Base-by-base conservation (phyloP, 2,888 invertebrate species). In the Patella ulyssiponensis region DNA sequence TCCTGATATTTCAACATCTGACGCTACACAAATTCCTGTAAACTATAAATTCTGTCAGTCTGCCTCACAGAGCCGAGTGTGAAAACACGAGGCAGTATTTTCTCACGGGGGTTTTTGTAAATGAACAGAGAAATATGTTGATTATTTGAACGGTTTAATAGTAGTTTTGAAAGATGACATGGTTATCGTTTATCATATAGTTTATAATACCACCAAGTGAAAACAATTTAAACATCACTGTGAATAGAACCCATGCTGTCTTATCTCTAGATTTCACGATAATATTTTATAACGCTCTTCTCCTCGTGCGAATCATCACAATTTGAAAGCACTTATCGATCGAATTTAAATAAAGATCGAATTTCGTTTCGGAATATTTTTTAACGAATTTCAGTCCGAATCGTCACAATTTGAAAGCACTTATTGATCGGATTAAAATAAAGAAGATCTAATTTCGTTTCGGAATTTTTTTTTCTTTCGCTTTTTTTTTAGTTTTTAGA, bases 1-100 rank as follows among this genome's bases (percentile, higher is more conserved):
- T 64, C 23, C 64, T 64, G 64, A 64, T 64, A 64, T 64, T 64
- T 64, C 64, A 64, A 64, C 64, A 64, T 64, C 64, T 64, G 64
- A 23, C 64, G 64, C 64, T 64, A 23, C 23, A 64, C 20, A 23
- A 64, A 64, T 64, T 64, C 64, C 64, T 64, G 23, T 14, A 64
- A 64, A 64, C 64, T 14, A 64, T 64, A 64, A 64, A 64, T 64
- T 64, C 23, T 64, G 64, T 64, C 64, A 64, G 64, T 11, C 64
- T 64, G 64, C 64, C 64, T 64, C 11, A 20, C 20, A 64, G 9
- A 23, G 64, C 2, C 11, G 20, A 64, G 64, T 64, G 64, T 64
- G 64, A 64, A 64, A 23, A 15, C 14, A 64, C 64, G 20, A 23
- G 23, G 64, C 23, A 23, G 64, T 23, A 20, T 64, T 64, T 64